Base-by-base conservation (phyloP, 1,140 invertebrate species). In the Lepidotrigona ventralis region DNA sequence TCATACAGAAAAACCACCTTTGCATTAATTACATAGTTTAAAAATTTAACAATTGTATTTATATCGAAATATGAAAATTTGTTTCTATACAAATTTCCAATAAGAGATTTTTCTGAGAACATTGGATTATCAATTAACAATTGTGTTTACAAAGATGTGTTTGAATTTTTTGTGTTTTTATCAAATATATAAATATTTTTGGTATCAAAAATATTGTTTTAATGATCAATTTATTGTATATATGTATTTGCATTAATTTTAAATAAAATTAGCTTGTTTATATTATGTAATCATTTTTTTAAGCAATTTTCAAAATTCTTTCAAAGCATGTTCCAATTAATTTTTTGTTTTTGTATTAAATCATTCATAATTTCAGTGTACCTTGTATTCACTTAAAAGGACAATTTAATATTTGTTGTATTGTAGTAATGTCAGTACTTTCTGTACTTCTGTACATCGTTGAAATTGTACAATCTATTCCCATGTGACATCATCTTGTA, bases 251-350 rank as follows among this genome's bases (percentile, higher is more conserved):
- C 29, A 23, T 21, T 29, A 8, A 53, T 72, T 54, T 29, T 72
- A 68, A 17, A 21, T 68, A 14, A 46, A 23, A 75, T 75, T 23
- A 75, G 1, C 11, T 23, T 46, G 11, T n/a, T 14, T 63, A 19
- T 56, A 26, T 33, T 53, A 23, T 68, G 39, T 46, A 46, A 46
- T 46, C 39, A 46, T 8, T 46, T 46, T 8, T 26, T 21, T 51
- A 26, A 29, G 14, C 63, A n/a, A 64, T 64, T 64, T 64, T 29
- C 6, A 17, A 64, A 64, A n/a, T 11, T 81, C n/a, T 71, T 64
- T 58, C 21, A 29, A 19, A 70, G 87, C 89, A 90, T 88, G 84
- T 60, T 76, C 79, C 88, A 83, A 85, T 84, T 90, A 88, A 88
- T 83, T 66, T 78, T 51, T 56, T 66, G 60, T 85, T 86, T 66